phyloP scores from a whole-genome alignment of 2,113 vertebrate species.

The Cnemophilus loriae region DNA sequence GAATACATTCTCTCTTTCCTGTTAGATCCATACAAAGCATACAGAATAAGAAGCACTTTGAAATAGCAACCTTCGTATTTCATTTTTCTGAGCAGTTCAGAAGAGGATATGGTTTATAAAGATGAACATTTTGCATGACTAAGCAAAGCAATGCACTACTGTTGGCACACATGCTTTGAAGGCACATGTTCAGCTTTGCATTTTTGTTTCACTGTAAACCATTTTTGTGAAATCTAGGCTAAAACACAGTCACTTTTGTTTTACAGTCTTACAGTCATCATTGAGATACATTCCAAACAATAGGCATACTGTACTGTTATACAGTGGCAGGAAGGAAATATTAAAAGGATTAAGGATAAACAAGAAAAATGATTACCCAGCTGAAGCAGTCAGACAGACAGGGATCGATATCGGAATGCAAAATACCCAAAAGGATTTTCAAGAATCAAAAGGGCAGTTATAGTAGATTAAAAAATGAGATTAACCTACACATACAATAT shows the following conservation, averaged over 20 bases:
- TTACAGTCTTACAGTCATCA: not conserved
- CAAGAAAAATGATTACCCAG: constrained; percentile 71
- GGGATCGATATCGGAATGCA: constrained; percentile 60
- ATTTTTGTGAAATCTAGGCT: not conserved
- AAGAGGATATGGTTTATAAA: not conserved
- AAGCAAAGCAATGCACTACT: not conserved
- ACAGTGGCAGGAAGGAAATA: constrained; percentile 67
- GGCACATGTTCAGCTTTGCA: not conserved
- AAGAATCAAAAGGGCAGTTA: constrained; percentile 62
- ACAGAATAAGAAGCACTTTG: not conserved
- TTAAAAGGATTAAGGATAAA: constrained; percentile 69
- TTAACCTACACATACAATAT: constrained; percentile 40
- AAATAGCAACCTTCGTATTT: not conserved
- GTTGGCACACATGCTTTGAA: not conserved
- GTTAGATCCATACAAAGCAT: not conserved
- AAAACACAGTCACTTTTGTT: constrained; percentile 8
- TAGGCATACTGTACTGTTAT: constrained; percentile 19
- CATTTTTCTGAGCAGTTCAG: not conserved
- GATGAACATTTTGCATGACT: not conserved
- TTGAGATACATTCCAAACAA: constrained; percentile 42
- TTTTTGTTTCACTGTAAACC: not conserved
- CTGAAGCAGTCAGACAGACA: constrained; percentile 65
- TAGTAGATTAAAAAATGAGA: constrained; percentile 66
- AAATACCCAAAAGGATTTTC: constrained; percentile 60
- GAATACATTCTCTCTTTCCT: not conserved